A percentile compares a stretch with the other conserved stretches of the same genome.
phyloP scores from a whole-genome alignment of 2,113 vertebrate genomes.

The Stercorarius parasiticus region DNA sequence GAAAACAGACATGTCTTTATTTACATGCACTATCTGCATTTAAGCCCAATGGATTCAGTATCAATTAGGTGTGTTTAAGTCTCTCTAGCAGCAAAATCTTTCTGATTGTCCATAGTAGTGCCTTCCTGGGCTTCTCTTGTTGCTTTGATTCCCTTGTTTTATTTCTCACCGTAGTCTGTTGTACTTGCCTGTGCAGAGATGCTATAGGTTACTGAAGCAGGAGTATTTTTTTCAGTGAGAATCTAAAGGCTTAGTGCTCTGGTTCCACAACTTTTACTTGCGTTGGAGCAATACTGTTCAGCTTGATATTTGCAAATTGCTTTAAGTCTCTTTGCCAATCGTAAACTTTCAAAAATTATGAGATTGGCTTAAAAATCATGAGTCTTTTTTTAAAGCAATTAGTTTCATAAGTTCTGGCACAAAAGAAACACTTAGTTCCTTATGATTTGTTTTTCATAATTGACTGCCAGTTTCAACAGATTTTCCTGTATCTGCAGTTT shows the following conservation, averaged over 20 bases:
- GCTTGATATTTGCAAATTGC: neutral
- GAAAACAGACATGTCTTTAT: neutral
- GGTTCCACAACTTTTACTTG: neutral
- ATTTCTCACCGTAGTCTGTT: neutral
- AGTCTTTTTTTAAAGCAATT: slow-evolving; percentile 9
- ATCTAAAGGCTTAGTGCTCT: neutral
- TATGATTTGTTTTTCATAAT: slow-evolving; percentile 1
- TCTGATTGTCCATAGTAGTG: neutral
- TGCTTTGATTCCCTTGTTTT: neutral
- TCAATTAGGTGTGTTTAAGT: neutral
- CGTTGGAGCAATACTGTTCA: neutral
- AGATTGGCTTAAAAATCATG: neutral
- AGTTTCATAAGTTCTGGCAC: neutral
- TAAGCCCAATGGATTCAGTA: neutral
- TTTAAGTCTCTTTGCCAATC: neutral
- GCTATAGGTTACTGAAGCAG: neutral
- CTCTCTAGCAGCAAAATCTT: neutral
- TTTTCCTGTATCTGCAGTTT: slow-evolving; percentile 21
- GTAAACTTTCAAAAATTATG: neutral
- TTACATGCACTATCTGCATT: neutral
- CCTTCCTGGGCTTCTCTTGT: neutral
- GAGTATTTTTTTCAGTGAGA: neutral
- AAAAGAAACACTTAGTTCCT: slow-evolving; percentile 16
- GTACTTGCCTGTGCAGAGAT: neutral
- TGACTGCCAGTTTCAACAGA: slow-evolving; percentile 35